Conservation (phyloP, 2,888 invertebrate genomes). For the Drosophila mettleri region DNA sequence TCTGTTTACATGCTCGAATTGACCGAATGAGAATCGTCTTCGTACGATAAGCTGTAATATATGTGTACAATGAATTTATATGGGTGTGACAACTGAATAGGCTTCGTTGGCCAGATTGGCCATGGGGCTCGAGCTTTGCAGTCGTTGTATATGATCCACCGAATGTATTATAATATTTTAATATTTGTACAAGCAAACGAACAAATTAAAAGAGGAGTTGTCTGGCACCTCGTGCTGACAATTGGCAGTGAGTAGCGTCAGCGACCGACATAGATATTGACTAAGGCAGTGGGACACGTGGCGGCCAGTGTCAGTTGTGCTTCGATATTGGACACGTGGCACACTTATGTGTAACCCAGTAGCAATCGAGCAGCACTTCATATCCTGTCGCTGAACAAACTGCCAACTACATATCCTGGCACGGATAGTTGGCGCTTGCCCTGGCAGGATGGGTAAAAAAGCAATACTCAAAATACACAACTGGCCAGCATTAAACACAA, state of each 20-base stretch:
- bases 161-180: too few relatives aligned
- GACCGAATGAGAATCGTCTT: not conserved
- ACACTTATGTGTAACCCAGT: slow-evolving; percentile 51
- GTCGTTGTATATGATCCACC: too few relatives aligned
- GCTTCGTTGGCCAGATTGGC: not conserved
- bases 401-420: slow-evolving; percentile 54
- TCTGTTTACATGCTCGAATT: slow-evolving; percentile 9
- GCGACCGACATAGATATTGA: slow-evolving; percentile 32
- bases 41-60: not conserved
- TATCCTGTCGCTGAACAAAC: slow-evolving; percentile 71
- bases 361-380: slow-evolving; percentile 68
- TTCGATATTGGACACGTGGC: slow-evolving; percentile 56
- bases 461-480: slow-evolving; percentile 48
- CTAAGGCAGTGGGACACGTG: slow-evolving; percentile 14
- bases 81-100: not conserved
- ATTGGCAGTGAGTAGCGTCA: slow-evolving; percentile 32
- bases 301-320: not conserved
- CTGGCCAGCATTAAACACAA: slow-evolving; percentile 72
- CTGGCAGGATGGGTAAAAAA: slow-evolving; percentile 17
- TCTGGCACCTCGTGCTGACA: slow-evolving; percentile 13
- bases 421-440: slow-evolving; percentile 44
- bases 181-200: not conserved
- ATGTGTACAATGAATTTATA: not conserved
- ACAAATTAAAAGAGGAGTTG: slow-evolving; percentile 12
- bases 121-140: too few relatives aligned